Evolutionary conservation across 2,797 vertebrate species (phyloP).

Genomic region (Megaceryle alcyon): DNA sequence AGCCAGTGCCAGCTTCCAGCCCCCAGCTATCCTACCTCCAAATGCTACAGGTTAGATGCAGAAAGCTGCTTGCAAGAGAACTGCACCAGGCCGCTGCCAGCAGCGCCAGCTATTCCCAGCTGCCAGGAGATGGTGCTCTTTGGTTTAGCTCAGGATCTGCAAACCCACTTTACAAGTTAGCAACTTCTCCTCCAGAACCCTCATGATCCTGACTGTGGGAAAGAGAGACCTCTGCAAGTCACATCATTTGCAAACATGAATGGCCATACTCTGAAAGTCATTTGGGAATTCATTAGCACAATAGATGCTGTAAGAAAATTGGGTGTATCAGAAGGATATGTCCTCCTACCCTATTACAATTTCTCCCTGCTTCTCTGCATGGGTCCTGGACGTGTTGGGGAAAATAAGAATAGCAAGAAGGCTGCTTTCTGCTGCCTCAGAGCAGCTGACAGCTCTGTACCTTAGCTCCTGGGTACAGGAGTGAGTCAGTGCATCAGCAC

Average conservation of each 20-base stretch:
- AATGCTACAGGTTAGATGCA: background rate
- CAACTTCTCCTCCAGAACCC: background rate
- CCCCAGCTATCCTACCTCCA: background rate
- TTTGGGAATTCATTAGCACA: background rate
- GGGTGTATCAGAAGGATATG: rapidly evolving
- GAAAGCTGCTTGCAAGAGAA: background rate
- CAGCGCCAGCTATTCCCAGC: background rate
- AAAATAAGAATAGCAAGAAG: background rate
- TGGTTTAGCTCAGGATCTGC: background rate
- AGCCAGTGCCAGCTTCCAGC: background rate
- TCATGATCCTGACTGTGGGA: background rate
- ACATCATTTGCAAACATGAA: rapidly evolving
- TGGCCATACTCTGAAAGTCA: rapidly evolving
- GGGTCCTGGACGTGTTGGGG: background rate
- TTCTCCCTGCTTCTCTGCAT: background rate
- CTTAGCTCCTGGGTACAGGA: background rate
- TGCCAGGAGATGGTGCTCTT: constrained; percentile 72
- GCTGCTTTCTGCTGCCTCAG: background rate
- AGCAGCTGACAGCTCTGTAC: background rate
- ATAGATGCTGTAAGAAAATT: background rate
- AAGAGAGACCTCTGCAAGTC: background rate
- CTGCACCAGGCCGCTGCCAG: background rate
- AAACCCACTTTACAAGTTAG: background rate
- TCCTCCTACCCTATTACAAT: background rate
- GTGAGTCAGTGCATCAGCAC: background rate